phyloP scores from a whole-genome alignment of 1,140 invertebrate genomes.

The Gryllus bimaculatus region DNA sequence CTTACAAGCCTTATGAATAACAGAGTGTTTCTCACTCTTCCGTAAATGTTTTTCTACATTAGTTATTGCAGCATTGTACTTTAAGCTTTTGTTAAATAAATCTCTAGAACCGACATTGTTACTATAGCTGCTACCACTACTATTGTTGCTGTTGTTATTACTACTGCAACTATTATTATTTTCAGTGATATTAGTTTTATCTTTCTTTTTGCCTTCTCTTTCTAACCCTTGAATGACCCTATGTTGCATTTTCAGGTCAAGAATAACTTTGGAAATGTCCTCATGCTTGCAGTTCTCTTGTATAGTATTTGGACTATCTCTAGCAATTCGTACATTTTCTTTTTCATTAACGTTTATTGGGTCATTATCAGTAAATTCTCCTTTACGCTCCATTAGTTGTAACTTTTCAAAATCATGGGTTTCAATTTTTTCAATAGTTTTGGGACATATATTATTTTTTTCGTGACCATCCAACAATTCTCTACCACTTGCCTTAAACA shows the following conservation, averaged over 20 bases:
- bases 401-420: neutral
- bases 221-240: no score
- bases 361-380: neutral
- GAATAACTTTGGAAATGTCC: no score
- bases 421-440: neutral
- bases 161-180: no score
- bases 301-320: no score
- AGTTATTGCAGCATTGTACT: constrained; percentile 17
- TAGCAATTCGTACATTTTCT: no score
- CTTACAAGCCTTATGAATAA: constrained; percentile 19
- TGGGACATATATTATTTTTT: neutral
- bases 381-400: neutral
- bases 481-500: neutral
- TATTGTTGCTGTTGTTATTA: no score
- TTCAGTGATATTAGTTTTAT: neutral
- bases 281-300: no score
- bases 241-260: no score
- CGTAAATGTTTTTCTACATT: neutral
- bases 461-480: neutral
- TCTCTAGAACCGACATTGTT: neutral
- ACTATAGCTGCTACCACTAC: no score
- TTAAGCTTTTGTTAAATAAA: neutral
- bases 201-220: neutral
- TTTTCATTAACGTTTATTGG: no score
- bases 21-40: constrained; percentile 22